Evolutionary conservation across 1,140 invertebrate genomes (phyloP), one percentile per base, ranked within the genome.

Genomic region (Asbolus verrucosus): DNA sequence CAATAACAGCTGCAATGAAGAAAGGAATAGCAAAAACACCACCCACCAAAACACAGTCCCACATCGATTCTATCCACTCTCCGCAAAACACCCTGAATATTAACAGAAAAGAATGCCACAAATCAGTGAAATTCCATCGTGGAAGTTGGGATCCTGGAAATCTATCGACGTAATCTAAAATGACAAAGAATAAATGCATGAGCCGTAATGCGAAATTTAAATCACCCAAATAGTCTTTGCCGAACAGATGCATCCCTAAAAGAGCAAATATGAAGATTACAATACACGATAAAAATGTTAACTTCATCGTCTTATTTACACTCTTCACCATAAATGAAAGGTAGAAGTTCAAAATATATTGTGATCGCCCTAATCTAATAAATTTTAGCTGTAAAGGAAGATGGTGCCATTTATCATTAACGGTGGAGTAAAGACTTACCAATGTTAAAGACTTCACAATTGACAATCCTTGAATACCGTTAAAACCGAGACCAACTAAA

Each of bases 221-320:
- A n/a, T n/a, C 87, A 93, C 92, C 91, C 81, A 87, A 87, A 81
- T 97, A 98, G 80, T 94, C 92, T 82, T 94, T 93, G 75, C 94
- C 95, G 86, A 98, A 98, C 73, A 98, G 89, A 84, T 98, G 96
- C 93, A 98, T 98, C 73, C 96, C 96, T 94, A 98, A 96, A 70
- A 98, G 95, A 82, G 96, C 95, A 85, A 97, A 98, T 84, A 98
- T 98, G 88, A 98, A 98, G 86, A 98, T 97, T 83, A 98, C 97
- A 84, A 98, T 98, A 82, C 92, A 96, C 81, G 98, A 88, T 76
- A 98, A 95, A 86, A 98, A 96, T 74, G 95, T 97, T 82, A 98
- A 87, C 87, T 98, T 98, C 86, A 96, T 96, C 84, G 98, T 88
- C 78, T 97, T 96, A 79, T 96, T 96, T 85, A 99, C 93, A 21